phyloP scores from a whole-genome alignment of 2,113 vertebrate species.

The Salvelinus fontinalis region DNA sequence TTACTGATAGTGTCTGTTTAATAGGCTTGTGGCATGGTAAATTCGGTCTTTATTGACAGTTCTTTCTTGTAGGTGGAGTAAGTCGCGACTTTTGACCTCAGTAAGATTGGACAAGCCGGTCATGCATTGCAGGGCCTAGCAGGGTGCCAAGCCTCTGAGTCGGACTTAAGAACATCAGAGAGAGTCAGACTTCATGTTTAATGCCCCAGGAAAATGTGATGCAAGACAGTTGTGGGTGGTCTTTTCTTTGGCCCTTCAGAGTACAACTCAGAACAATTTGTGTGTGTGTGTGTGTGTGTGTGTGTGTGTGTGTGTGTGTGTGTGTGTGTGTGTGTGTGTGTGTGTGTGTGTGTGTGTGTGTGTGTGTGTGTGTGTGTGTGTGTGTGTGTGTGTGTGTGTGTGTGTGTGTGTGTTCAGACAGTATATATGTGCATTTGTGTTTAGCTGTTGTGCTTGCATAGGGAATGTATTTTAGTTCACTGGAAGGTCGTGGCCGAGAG shows the following conservation, averaged over 20 bases:
- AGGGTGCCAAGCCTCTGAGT: slow-evolving; percentile 25
- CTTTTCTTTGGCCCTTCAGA: slow-evolving; percentile 1
- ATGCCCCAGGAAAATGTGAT: slow-evolving; percentile 23
- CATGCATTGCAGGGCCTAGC: slow-evolving; percentile 24
- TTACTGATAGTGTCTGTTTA: not conserved
- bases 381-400: not conserved
- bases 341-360: not conserved
- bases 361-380: not conserved
- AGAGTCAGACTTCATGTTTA: slow-evolving; percentile 58
- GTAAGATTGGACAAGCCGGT: slow-evolving; percentile 1
- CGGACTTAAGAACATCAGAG: slow-evolving; percentile 22
- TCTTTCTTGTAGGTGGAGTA: not conserved
- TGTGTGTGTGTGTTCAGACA: slow-evolving; percentile 1
- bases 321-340: not conserved
- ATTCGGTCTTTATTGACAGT: not conserved
- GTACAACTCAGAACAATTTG: slow-evolving; percentile 29
- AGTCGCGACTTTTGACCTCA: not conserved
- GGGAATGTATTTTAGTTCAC: slow-evolving; percentile 31
- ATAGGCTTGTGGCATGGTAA: not conserved
- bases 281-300: not conserved
- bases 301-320: not conserved
- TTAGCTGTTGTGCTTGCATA: not conserved
- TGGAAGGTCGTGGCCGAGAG: slow-evolving; percentile 44
- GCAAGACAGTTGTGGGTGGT: not conserved
- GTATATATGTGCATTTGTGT: not conserved